Evolutionary conservation across 2,888 invertebrate species (phyloP).

Genomic region (Ariolimax columbianus): DNA sequence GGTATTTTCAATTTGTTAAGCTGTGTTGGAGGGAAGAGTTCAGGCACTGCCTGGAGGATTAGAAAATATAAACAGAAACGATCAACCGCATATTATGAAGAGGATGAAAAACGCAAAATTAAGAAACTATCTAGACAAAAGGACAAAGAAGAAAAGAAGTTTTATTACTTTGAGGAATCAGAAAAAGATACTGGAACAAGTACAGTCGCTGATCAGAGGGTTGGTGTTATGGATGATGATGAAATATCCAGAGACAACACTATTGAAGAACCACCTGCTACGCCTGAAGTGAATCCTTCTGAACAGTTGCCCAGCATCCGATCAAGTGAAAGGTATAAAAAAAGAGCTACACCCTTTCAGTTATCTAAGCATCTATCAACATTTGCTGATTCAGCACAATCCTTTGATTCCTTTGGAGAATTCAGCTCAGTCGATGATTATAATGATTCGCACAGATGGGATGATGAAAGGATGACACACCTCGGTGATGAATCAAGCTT

Average conservation of each 20-base stretch:
- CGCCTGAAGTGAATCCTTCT: not conserved
- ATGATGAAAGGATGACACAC: not conserved
- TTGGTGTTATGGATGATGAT: not conserved
- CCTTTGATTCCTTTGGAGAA: not conserved
- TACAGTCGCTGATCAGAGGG: not conserved
- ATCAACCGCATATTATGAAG: constrained; percentile 38
- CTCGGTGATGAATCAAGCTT: constrained; percentile 2
- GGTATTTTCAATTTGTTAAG: constrained; percentile 46
- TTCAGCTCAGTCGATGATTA: not conserved
- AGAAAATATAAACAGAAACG: constrained; percentile 3
- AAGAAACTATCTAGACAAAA: constrained; percentile 42
- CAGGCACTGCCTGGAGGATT: not conserved
- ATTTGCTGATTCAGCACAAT: constrained; percentile 14
- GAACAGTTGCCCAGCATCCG: not conserved
- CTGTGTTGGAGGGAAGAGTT: constrained; percentile 46
- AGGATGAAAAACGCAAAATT: constrained; percentile 45
- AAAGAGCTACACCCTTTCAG: not conserved
- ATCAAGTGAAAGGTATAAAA: not conserved
- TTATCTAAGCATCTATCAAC: not conserved
- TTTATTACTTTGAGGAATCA: constrained; percentile 38
- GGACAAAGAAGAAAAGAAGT: constrained; percentile 25
- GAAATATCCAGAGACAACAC: not conserved
- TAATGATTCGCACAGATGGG: not conserved
- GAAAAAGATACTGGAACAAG: not conserved
- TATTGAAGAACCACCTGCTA: not conserved